phyloP scores from a whole-genome alignment of 2,113 vertebrate genomes.

The Gallinago media region DNA sequence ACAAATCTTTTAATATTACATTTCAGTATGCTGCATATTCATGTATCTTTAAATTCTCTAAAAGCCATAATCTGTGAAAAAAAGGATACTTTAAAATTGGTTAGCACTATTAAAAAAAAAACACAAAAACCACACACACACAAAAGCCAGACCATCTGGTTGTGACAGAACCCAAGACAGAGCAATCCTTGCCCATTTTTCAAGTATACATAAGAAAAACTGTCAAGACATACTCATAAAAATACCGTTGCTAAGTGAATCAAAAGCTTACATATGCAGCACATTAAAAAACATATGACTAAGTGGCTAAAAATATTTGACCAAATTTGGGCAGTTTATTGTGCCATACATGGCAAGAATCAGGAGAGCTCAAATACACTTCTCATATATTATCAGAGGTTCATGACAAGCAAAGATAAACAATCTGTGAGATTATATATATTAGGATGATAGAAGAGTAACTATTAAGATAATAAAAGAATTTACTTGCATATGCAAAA shows the following conservation, averaged over 20 bases:
- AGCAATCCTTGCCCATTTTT: slow-evolving; percentile 38
- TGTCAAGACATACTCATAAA: slow-evolving; percentile 57
- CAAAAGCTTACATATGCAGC: slow-evolving; percentile 76
- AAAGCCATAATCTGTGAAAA: neutral
- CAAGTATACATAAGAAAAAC: slow-evolving; percentile 51
- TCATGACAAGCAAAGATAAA: neutral
- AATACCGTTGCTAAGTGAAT: slow-evolving; percentile 71
- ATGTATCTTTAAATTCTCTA: neutral
- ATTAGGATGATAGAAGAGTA: neutral
- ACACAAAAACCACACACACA: neutral
- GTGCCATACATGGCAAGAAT: slow-evolving; percentile 78
- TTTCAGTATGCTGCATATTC: neutral
- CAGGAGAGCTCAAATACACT: slow-evolving; percentile 67
- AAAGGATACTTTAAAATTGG: neutral
- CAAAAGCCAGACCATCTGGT: neutral
- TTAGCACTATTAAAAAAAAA: neutral
- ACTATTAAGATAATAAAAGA: neutral
- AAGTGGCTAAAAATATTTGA: slow-evolving; percentile 88
- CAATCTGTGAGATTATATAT: neutral
- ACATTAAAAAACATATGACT: slow-evolving; percentile 86
- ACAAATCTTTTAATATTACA: neutral
- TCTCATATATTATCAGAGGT: slow-evolving; percentile 74
- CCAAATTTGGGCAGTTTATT: slow-evolving; percentile 89
- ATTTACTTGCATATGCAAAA: slow-evolving; percentile 3
- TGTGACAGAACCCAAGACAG: neutral